Evolutionary conservation across 2,888 invertebrate species (phyloP).

Genomic region (Mythimna lalbum): DNA sequence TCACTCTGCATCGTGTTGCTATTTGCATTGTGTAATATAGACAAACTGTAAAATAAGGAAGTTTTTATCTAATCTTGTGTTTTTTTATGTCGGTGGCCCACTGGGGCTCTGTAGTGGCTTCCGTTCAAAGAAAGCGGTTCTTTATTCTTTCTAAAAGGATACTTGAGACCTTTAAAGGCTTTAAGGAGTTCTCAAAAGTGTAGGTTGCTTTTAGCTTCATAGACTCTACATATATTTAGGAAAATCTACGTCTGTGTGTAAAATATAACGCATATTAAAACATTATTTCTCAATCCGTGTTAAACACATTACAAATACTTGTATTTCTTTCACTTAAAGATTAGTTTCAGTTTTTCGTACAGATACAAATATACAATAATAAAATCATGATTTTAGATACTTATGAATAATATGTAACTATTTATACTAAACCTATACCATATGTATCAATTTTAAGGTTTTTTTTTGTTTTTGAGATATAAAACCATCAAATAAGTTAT

Average conservation of each 20-base stretch:
- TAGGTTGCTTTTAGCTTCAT: not conserved
- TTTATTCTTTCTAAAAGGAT: not conserved
- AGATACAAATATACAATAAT: not conserved
- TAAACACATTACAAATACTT: slow-evolving; percentile 2
- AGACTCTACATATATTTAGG: not conserved
- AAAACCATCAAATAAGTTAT: too few species aligned
- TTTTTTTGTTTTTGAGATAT: too few species aligned
- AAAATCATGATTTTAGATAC: not conserved
- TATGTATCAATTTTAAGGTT: too few species aligned
- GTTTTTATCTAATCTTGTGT: not conserved
- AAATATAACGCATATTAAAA: not conserved
- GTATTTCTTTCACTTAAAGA: not conserved
- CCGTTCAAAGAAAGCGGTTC: not conserved
- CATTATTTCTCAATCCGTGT: not conserved
- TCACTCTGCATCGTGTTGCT: not conserved
- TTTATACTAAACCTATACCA: too few species aligned
- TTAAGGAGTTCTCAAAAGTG: not conserved
- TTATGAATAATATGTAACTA: too few species aligned
- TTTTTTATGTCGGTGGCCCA: not conserved
- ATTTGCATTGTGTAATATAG: not conserved
- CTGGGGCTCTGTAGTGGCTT: not conserved
- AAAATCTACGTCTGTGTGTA: not conserved
- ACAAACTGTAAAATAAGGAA: not conserved
- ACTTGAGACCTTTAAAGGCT: not conserved
- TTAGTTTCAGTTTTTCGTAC: not conserved